Conservation (phyloP, 2,888 invertebrate genomes). For the Nemotelus pantherinus region DNA sequence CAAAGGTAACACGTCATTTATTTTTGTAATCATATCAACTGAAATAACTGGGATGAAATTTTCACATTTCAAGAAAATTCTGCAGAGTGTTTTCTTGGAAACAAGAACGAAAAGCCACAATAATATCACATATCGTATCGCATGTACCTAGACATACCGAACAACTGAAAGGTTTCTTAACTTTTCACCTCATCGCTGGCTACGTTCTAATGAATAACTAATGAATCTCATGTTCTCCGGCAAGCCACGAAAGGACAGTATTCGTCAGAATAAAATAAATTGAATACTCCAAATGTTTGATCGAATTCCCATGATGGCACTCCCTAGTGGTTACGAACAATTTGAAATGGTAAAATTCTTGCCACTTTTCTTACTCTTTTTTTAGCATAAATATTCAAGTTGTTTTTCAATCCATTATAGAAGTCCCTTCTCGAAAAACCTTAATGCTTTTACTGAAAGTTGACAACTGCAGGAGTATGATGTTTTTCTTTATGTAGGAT, state of each 20-base stretch:
- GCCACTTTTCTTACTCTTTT: conserved; percentile 5
- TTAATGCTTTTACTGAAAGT: no score
- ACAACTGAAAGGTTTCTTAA: conserved; percentile 1
- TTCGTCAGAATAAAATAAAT: conserved; percentile 27
- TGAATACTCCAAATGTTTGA: conserved; percentile 13
- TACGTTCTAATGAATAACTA: conserved; percentile 21
- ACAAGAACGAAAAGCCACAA: no score
- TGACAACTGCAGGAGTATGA: no score
- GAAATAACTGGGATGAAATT: no score
- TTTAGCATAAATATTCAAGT: conserved; percentile 28
- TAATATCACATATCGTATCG: no score
- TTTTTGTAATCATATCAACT: no score
- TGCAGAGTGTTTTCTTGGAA: no score
- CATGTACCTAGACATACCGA: no score
- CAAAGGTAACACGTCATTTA: no score
- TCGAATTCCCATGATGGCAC: conserved; percentile 21
- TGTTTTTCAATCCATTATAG: conserved; percentile 33
- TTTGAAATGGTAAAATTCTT: conserved; percentile 26
- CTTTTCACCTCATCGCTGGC: conserved; percentile 5
- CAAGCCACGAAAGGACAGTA: conserved; percentile 26
- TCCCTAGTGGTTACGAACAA: background rate
- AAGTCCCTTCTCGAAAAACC: no score
- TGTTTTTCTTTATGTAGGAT: no score
- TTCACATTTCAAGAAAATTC: no score
- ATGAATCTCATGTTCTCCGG: background rate